Evolutionary conservation across 1,140 invertebrate species (phyloP), one percentile per base, ranked within the genome.

Genomic region (Gyrodactylus salaris): DNA sequence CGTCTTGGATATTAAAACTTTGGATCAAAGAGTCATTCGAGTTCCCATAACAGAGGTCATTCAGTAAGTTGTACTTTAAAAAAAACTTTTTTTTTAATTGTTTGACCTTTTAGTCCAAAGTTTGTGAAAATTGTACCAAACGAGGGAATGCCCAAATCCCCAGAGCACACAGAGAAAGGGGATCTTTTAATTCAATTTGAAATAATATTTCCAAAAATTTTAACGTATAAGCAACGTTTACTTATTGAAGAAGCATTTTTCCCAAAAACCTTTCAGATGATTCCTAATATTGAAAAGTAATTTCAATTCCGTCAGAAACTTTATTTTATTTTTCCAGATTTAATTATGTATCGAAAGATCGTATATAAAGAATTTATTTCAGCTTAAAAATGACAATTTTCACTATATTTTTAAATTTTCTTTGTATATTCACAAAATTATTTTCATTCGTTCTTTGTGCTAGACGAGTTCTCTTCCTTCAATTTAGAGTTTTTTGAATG

Each of bases 1-100:
- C 70, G 80, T 76, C 1, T 77, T 82, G 24, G 79, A 81, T 71
- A 79, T 82, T n/a, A 73, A 76, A 69, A 81, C 80, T 22, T 75
- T 82, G 25, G 81, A 82, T 76, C 79, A 81, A 16, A 75, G 81
- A 72, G 77, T 78, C 25, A 75, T 81, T 21, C 78, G 80, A 75
- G 80, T 82, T 74, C 80, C 80, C 20, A 80, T 82, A 54, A 82
- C 78, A 75, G 80, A 82, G 68, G 80, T 82, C 72, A 77, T 82
- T 75, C 78, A 78, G 81, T 82, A 77, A 78, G 71, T 72, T 72
- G 20, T 34, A 69, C 23, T 73, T 1, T 70, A 27, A 1, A 27
- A 69, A 25, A 25, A 34, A 1, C 7, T 2, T 73, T 23, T 1
- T 73, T 75, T 68, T 74, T 26, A 26, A 68, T 34, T 27, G 16